Conservation (phyloP, 1,140 invertebrate species). For the Anastrepha ludens region DNA sequence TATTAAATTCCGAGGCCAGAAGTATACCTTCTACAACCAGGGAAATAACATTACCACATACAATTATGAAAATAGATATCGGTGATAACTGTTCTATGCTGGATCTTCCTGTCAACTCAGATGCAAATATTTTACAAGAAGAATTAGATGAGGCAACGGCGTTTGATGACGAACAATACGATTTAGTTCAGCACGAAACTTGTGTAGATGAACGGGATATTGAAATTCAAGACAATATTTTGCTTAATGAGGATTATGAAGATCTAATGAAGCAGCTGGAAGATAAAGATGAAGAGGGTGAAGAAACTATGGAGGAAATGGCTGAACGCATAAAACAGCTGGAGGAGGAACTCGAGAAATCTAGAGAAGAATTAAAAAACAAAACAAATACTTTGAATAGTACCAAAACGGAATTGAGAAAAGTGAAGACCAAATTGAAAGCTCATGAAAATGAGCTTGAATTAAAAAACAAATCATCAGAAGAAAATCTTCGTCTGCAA, state of each 20-base stretch:
- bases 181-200: background rate
- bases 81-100: background rate
- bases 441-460: background rate
- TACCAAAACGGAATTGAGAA: background rate
- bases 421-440: background rate
- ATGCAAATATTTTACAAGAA: background rate
- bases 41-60: background rate
- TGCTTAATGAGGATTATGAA: background rate
- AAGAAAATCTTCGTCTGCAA: background rate
- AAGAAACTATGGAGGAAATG: background rate
- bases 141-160: background rate
- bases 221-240: background rate
- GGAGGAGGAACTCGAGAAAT: background rate
- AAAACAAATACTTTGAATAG: background rate
- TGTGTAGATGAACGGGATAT: background rate
- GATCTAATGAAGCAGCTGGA: background rate
- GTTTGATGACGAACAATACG: background rate
- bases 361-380: background rate
- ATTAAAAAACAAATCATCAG: background rate
- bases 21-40: background rate
- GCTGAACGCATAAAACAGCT: constrained; percentile 1
- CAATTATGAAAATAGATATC: background rate
- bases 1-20: background rate
- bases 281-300: background rate
- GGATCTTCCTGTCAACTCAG: background rate